Percentiles rank a stretch among this genome's conserved stretches.
These are phyloP conservation scores for Netta rufina DNA, from an alignment of 2,797 vertebrate species.

Conservation along the genomic window DNA sequence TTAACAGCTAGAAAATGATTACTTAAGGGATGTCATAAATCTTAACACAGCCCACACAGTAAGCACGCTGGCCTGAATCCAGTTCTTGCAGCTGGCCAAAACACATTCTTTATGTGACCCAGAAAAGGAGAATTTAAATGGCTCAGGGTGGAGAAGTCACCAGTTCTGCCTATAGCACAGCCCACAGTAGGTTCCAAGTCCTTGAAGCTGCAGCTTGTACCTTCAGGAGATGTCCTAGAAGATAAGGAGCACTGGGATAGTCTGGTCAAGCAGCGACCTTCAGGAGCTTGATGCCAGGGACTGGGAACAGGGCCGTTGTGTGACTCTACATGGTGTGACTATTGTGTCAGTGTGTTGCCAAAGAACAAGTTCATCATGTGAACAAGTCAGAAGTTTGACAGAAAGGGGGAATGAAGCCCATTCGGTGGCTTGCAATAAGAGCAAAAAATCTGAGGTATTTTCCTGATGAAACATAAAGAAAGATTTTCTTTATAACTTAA, in stretches of 20 bases:
- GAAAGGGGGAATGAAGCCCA: not conserved
- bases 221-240: not conserved
- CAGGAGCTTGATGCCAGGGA: not conserved
- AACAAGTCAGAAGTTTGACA: not conserved
- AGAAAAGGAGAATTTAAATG: not conserved
- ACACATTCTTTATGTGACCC: not conserved
- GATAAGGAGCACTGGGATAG: rapidly evolving
- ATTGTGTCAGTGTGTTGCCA: not conserved
- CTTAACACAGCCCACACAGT: not conserved
- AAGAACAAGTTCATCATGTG: not conserved
- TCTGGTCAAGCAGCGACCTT: not conserved
- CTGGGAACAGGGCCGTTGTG: not conserved
- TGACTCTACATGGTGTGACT: not conserved
- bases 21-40: conserved; percentile 34
- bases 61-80: not conserved
- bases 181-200: not conserved
- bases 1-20: conserved; percentile 34
- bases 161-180: rapidly evolving
- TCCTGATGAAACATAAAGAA: not conserved
- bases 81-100: not conserved
- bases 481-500: not conserved
- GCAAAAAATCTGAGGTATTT: not conserved
- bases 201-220: not conserved
- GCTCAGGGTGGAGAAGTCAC: not conserved
- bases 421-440: not conserved